Percentiles rank a stretch among this genome's conserved stretches.
Conservation (phyloP, 2,113 vertebrate genomes). For the Lipophrys pholis region DNA sequence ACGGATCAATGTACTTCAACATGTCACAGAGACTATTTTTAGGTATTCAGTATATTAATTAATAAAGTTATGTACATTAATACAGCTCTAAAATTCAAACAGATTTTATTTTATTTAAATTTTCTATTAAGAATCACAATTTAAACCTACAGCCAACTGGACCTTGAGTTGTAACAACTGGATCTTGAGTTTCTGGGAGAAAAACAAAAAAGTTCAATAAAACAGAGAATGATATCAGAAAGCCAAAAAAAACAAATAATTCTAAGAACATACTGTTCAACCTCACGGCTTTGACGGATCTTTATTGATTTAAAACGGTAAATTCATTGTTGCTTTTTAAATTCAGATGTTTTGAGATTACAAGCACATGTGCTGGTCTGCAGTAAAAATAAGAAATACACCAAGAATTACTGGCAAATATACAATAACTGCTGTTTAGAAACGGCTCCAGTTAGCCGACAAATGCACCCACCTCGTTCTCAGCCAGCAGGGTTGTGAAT, state of each 20-base stretch:
- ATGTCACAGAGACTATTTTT: background rate
- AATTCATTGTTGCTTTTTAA: too few relatives aligned
- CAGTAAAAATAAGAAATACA: too few relatives aligned
- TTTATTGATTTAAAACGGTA: too few relatives aligned
- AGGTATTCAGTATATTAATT: background rate
- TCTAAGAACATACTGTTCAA: background rate
- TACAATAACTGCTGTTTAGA: background rate
- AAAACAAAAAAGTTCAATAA: constrained; percentile 15
- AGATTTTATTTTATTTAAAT: too few relatives aligned
- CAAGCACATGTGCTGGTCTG: too few relatives aligned
- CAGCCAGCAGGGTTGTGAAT: constrained; percentile 91
- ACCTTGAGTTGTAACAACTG: constrained; percentile 90
- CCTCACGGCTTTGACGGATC: too few relatives aligned
- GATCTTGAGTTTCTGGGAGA: constrained; percentile 91
- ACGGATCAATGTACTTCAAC: background rate
- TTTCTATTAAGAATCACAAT: background rate
- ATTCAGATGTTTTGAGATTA: too few relatives aligned
- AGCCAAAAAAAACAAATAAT: background rate
- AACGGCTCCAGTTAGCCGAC: background rate
- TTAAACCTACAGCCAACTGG: constrained; percentile 88
- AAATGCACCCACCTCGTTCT: constrained; percentile 89
- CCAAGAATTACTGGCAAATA: background rate
- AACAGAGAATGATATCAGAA: background rate
- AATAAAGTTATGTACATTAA: background rate
- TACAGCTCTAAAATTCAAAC: background rate